Percentiles rank a stretch among this genome's conserved stretches.
These are phyloP conservation scores for Lordiphosa stackelbergi DNA, from an alignment of 1,140 invertebrate genomes.

Conservation along the genomic window DNA sequence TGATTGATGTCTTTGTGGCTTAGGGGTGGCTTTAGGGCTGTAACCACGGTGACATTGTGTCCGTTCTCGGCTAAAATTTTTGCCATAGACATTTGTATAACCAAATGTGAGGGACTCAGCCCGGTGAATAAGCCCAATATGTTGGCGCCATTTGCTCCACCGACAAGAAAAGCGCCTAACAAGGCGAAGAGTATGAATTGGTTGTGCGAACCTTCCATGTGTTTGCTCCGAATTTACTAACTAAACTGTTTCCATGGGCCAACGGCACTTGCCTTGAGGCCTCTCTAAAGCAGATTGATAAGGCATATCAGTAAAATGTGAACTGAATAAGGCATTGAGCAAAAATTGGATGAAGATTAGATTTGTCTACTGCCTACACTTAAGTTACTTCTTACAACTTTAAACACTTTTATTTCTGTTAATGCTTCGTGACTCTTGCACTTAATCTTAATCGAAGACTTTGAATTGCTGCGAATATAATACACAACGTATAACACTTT, in stretches of 20 bases:
- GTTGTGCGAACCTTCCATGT: slow-evolving; percentile 21
- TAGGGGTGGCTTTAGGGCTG: slow-evolving; percentile 37
- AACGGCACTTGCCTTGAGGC: background rate
- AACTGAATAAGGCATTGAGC: no score
- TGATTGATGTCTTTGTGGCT: slow-evolving; percentile 38
- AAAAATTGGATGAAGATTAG: no score
- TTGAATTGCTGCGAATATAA: no score
- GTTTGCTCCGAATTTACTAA: background rate
- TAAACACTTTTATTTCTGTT: no score
- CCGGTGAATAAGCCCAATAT: slow-evolving; percentile 63
- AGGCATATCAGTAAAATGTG: no score
- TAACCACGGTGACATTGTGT: slow-evolving; percentile 67
- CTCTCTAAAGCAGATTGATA: no score
- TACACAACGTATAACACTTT: no score
- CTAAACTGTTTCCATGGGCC: slow-evolving; percentile 10
- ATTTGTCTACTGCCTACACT: no score
- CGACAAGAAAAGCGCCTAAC: background rate
- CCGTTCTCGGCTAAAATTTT: slow-evolving; percentile 53
- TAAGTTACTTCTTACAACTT: no score
- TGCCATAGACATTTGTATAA: slow-evolving; percentile 61
- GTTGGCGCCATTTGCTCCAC: slow-evolving; percentile 36
- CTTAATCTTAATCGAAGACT: no score
- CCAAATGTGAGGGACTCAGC: slow-evolving; percentile 62
- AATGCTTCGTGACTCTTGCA: no score
- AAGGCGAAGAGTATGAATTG: slow-evolving; percentile 14